phyloP scores from a whole-genome alignment of 2,113 vertebrate genomes.

The Neopipo cinnamomea region DNA sequence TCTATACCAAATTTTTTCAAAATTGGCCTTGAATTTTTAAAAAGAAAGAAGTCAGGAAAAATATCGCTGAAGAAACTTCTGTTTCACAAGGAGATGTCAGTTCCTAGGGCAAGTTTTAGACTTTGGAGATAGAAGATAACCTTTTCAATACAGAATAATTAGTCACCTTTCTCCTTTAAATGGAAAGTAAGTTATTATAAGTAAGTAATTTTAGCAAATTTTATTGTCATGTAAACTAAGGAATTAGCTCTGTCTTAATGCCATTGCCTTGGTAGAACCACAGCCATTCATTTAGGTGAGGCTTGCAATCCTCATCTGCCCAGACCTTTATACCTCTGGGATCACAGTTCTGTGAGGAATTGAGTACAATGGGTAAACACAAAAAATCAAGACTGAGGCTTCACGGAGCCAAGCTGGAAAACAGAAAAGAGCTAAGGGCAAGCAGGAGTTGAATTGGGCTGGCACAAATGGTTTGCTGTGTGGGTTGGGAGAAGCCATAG shows the following conservation, averaged over 20 bases:
- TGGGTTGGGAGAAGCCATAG: background rate
- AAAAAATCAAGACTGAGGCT: background rate
- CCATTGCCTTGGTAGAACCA: slow-evolving; percentile 11
- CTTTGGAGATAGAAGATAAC: slow-evolving; percentile 52
- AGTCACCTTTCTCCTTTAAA: slow-evolving; percentile 56
- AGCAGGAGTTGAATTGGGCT: background rate
- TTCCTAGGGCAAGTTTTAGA: slow-evolving; percentile 43
- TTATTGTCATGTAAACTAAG: slow-evolving; percentile 30
- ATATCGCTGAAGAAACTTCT: slow-evolving; percentile 19
- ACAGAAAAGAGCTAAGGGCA: background rate
- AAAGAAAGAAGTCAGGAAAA: slow-evolving; percentile 8
- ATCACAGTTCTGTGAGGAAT: background rate
- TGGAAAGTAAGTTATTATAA: background rate
- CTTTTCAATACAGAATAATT: slow-evolving; percentile 68
- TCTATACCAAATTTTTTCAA: background rate
- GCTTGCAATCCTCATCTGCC: background rate
- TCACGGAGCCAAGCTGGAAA: background rate
- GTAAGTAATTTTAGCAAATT: slow-evolving; percentile 59
- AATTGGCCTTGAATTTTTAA: slow-evolving; percentile 56
- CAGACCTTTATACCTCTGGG: background rate
- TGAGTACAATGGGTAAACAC: background rate
- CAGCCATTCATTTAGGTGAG: background rate
- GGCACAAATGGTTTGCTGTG: background rate
- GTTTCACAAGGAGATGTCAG: slow-evolving; percentile 12
- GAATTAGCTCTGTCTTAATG: slow-evolving; percentile 13